Base-by-base conservation (phyloP, 2,797 vertebrate genomes). In the Enteromius mattozi region DNA sequence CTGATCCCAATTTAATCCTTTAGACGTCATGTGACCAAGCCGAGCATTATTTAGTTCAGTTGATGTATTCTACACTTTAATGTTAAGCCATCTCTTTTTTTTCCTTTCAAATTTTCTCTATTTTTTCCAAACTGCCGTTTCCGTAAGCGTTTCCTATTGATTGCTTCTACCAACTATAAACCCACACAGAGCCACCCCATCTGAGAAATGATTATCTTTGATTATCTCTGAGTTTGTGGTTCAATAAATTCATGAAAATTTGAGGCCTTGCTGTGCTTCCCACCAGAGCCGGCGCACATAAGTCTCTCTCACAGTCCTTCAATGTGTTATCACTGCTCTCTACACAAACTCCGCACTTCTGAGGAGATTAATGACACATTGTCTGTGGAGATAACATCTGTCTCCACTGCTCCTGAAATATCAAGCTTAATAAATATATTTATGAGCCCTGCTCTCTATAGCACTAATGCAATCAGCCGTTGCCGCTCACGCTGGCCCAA, bases 371-470 rank as follows among this genome's bases (percentile, higher is more conserved):
- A 92, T 94, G 94, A 92, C 93, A 88, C 91, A 83, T 94, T 92
- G 90, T 91, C 90, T 90, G 83, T 86, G 89, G 90, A 92, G 94
- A 95, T 95, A 92, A 91, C 91, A 92, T 95, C 93, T 93, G 89
- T 91, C 91, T 92, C 92, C 91, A 90, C 89, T 93, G 94, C 92
- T 93, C 92, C 94, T 95, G 95, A 95, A 95, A 96, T 95, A 96
- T 96, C 96, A 95, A 94, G 94, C 94, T 95, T 96, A 96, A 96
- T 97, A 96, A 96, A 96, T 96, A 96, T 95, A 96, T 96, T 96
- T 97, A 96, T 96, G 94, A 96, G 95, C 95, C 95, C 95, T 95
- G 95, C 95, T 96, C 96, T 95, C 95, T 96, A 95, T 94, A 96
- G 94, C 95, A 94, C 94, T 96, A 95, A 96, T 95, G 95, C 94